Percentiles rank a stretch among this genome's conserved stretches.
phyloP scores from a whole-genome alignment of 1,140 invertebrate genomes.

The Mya arenaria region DNA sequence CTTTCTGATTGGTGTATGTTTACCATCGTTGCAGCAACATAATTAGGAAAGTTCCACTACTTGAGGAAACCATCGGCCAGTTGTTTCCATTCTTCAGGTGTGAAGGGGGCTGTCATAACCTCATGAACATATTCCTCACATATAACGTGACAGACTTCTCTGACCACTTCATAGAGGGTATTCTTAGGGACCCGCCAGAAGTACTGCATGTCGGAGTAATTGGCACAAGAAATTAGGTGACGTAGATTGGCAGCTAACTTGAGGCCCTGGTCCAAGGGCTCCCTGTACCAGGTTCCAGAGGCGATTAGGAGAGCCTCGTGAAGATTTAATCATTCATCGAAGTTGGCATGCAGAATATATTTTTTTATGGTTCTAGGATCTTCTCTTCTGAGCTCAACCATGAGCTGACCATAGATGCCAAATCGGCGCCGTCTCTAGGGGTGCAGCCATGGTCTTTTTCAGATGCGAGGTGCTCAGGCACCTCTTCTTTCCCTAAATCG shows the following conservation, averaged over 20 bases:
- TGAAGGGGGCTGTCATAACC: conserved; percentile 15
- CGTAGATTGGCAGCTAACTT: conserved; percentile 15
- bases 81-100: conserved; percentile 15
- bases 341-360: neutral
- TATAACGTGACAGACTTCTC: conserved; percentile 21
- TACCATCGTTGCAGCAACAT: too few relatives aligned
- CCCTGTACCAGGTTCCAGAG: conserved; percentile 9
- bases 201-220: conserved; percentile 21
- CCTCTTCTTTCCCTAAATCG: neutral
- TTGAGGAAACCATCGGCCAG: conserved; percentile 71
- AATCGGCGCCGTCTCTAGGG: neutral
- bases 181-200: conserved; percentile 26
- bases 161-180: conserved; percentile 19
- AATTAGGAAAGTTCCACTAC: conserved; percentile 80
- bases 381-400: neutral
- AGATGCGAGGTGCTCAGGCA: neutral
- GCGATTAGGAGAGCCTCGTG: neutral
- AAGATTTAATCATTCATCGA: conserved; percentile 1
- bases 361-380: neutral
- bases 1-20: too few relatives aligned
- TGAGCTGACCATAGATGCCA: neutral
- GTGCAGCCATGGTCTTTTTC: neutral
- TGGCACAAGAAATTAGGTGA: conserved; percentile 12
- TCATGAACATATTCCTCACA: conserved; percentile 34
- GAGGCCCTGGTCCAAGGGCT: conserved; percentile 6